phyloP scores from a whole-genome alignment of 1,140 invertebrate species.

The Gryllus bimaculatus region DNA sequence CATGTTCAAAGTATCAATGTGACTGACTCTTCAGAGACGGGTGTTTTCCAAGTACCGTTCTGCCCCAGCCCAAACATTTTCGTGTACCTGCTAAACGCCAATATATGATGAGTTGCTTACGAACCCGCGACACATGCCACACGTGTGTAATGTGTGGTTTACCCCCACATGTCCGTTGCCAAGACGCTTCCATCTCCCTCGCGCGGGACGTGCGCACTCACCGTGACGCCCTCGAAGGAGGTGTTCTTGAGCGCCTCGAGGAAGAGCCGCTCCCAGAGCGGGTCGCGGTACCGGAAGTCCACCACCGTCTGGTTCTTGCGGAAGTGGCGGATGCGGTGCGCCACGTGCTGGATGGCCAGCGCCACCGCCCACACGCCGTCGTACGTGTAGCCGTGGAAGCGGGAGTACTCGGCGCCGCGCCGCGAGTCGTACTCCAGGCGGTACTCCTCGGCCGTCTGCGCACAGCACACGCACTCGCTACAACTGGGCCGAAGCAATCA shows the following conservation, averaged over 20 bases:
- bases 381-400: slow-evolving; percentile 95
- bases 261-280: slow-evolving; percentile 80
- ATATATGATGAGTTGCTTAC: too few species aligned
- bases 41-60: too few species aligned
- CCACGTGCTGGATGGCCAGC: slow-evolving; percentile 78
- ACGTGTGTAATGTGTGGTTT: too few species aligned
- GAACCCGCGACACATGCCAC: too few species aligned
- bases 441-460: slow-evolving; percentile 82
- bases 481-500: not conserved
- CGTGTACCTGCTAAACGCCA: too few species aligned
- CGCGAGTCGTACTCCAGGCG: slow-evolving; percentile 69
- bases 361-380: slow-evolving; percentile 96
- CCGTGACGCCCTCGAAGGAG: slow-evolving; percentile 88
- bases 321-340: slow-evolving; percentile 50
- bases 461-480: slow-evolving; percentile 5
- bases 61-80: too few species aligned
- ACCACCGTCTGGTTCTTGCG: slow-evolving; percentile 61
- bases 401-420: slow-evolving; percentile 73
- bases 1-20: too few species aligned
- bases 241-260: slow-evolving; percentile 80
- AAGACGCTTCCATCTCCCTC: too few species aligned
- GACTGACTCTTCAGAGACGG: too few species aligned
- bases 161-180: too few species aligned
- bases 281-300: slow-evolving; percentile 74
- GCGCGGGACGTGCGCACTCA: slow-evolving; percentile 39